These are phyloP conservation scores for Crocidura indochinensis DNA, from an alignment of 2,797 vertebrate species.

Conservation along the genomic window DNA sequence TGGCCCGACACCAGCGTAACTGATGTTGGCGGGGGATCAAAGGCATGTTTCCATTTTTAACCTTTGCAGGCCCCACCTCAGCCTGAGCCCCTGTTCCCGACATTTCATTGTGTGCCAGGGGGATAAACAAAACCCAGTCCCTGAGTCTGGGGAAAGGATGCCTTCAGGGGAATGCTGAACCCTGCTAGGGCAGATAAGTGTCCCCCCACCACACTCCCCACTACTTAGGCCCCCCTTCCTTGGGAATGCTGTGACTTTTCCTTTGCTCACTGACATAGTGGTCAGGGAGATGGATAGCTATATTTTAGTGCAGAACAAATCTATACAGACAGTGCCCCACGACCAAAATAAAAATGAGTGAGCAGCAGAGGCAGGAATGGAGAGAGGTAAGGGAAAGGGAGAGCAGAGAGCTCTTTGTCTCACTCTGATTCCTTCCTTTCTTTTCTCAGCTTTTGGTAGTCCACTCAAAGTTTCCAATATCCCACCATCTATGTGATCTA, in stretches of 20 bases:
- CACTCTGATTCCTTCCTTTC: background rate
- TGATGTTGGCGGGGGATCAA: constrained; percentile 90
- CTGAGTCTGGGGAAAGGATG: constrained; percentile 88
- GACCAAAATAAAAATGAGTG: constrained; percentile 23
- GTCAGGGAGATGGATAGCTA: constrained; percentile 88
- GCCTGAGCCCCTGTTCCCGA: constrained; percentile 90
- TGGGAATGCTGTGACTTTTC: constrained; percentile 84
- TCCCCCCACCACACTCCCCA: constrained; percentile 78
- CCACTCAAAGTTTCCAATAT: background rate
- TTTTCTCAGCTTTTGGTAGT: background rate
- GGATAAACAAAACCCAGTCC: constrained; percentile 92
- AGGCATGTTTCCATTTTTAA: constrained; percentile 91
- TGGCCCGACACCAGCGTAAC: constrained; percentile 84
- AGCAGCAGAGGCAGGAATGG: background rate
- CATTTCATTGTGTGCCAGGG: constrained; percentile 92
- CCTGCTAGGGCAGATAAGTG: constrained; percentile 87
- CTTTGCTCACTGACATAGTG: constrained; percentile 84
- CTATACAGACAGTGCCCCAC: constrained; percentile 85
- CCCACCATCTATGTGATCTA: background rate
- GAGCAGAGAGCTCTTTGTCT: background rate
- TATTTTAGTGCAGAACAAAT: constrained; percentile 87
- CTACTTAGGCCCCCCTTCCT: constrained; percentile 26
- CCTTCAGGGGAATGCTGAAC: constrained; percentile 86
- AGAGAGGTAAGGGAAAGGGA: background rate
- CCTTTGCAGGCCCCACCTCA: constrained; percentile 89